phyloP scores from a whole-genome alignment of 2,797 vertebrate species.

The Sebastiscus albofasciatus region DNA sequence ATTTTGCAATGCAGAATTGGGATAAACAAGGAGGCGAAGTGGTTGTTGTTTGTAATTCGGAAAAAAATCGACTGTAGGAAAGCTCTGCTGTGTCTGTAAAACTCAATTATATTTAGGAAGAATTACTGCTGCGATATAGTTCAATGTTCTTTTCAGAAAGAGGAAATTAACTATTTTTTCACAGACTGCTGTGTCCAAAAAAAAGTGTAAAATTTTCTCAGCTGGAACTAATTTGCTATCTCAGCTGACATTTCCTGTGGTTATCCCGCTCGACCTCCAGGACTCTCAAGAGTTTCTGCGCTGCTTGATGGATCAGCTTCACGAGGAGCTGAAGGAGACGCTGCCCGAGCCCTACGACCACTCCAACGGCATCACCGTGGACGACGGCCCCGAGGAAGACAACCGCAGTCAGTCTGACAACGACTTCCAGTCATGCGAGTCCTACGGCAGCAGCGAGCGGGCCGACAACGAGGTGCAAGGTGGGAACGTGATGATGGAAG shows the following conservation, averaged over 20 bases:
- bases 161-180: background rate
- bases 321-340: constrained; percentile 95
- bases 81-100: constrained; percentile 28
- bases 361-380: constrained; percentile 66
- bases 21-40: constrained; percentile 38
- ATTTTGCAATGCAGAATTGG: constrained; percentile 40
- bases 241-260: constrained; percentile 7
- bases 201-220: background rate
- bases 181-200: background rate
- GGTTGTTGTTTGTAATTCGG: constrained; percentile 35
- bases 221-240: background rate
- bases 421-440: constrained; percentile 94
- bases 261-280: constrained; percentile 66
- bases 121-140: background rate
- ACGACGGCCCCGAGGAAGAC: constrained; percentile 87
- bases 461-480: constrained; percentile 85
- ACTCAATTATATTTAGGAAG: constrained; percentile 7
- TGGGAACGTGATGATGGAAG: constrained; percentile 64
- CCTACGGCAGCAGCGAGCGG: constrained; percentile 91
- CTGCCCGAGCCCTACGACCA: constrained; percentile 87
- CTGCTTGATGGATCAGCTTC: constrained; percentile 98
- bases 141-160: background rate
- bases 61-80: constrained; percentile 6
- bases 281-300: constrained; percentile 99
- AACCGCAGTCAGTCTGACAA: constrained; percentile 90